Evolutionary conservation across 2,797 vertebrate genomes (phyloP), one percentile per base, ranked within the genome.

Genomic region (Sorex maritimensis): DNA sequence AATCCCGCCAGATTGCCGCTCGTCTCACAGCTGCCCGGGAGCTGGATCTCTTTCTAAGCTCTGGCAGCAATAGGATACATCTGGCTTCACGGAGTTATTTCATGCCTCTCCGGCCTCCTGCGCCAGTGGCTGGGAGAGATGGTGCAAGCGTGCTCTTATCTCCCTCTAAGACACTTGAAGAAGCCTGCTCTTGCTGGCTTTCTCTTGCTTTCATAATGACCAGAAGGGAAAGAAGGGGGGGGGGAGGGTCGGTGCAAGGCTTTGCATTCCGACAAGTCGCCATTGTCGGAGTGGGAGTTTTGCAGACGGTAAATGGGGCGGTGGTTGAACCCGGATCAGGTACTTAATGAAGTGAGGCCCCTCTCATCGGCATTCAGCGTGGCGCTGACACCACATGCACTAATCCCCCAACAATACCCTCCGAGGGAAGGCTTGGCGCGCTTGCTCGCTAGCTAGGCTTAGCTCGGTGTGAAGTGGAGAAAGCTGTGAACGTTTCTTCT

Each of bases 371-470:
- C 71, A 94, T 95, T 88, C 97, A 52, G 63, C 0, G 46, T 28
- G 86, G 86, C 41, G 0, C 81, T n/a, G 71, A 52, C 91, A 30
- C 79, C 30, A 73, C 86, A 30, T 3, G 4, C 63, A 0, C 90
- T 97, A 89, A 96, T 95, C 93, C 92, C 69, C 24, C 77, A 90
- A 93, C 94, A 92, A 84, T 81, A 34, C 41, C 52, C 92, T 88
- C 0, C 26, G 52, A 85, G 92, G 86, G 90, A 67, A 65, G 19
- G 49, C 44, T 63, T 28, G 41, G 3, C 91, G 77, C 86, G 58
- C 71, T 52, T 17, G 34, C 34, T 34, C 34, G 34, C 34, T 34
- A 34, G 34, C 34, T 34, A 34, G 34, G 34, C 34, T 34, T 34
- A 34, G 34, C 34, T 34, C 34, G 81, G 78, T 73, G 81, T 24